Conservation (phyloP, 1,140 invertebrate species). For the Armadillidium nasatum region DNA sequence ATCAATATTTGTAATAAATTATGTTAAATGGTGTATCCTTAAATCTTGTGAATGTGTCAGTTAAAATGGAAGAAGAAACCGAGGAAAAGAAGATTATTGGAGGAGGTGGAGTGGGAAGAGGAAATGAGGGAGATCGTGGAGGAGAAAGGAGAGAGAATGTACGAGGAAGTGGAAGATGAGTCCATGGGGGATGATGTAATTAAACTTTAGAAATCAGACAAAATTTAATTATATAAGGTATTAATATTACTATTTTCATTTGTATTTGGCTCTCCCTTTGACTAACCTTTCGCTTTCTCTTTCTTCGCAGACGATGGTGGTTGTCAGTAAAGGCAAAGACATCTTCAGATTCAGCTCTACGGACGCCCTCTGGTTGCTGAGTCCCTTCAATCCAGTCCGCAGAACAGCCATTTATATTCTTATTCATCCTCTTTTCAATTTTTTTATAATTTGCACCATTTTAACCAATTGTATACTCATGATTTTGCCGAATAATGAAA, state of each 20-base stretch:
- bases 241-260: not conserved
- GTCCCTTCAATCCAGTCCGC: conserved; percentile 95
- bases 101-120: too few species aligned
- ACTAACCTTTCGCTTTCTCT: conserved; percentile 45
- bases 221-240: not conserved
- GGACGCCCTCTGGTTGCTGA: conserved; percentile 88
- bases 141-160: too few species aligned
- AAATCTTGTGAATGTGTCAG: too few species aligned
- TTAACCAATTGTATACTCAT: conserved; percentile 96
- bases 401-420: conserved; percentile 94
- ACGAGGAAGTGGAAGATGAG: too few species aligned
- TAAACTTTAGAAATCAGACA: not conserved
- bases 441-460: conserved; percentile 97
- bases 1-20: too few species aligned
- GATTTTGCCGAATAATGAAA: conserved; percentile 89
- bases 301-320: conserved; percentile 88
- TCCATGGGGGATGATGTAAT: not conserved
- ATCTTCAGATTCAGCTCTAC: conserved; percentile 98
- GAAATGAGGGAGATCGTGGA: too few species aligned
- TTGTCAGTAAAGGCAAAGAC: conserved; percentile 96
- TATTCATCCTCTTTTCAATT: conserved; percentile 94
- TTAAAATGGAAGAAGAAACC: too few species aligned
- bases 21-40: too few species aligned
- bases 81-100: too few species aligned
- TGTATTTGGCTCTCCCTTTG: not conserved